Percentiles rank a stretch among this genome's conserved stretches.
Evolutionary conservation across 2,888 invertebrate species (phyloP).

Genomic region (Drosophila demipolita): DNA sequence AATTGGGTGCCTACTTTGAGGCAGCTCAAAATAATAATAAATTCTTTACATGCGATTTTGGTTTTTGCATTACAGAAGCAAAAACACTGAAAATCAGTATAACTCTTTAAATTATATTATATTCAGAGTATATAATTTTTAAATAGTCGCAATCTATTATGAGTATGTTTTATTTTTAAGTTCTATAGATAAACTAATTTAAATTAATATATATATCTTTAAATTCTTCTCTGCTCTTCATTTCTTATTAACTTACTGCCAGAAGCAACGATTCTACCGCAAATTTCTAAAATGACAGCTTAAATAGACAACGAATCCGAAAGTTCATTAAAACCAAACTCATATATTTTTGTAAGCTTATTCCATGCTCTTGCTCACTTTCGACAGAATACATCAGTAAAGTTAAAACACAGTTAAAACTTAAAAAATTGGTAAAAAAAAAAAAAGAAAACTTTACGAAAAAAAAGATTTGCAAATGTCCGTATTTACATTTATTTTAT

Average conservation of each 20-base stretch:
- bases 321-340: not conserved
- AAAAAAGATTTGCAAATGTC: slow-evolving; percentile 19
- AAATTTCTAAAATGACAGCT: not conserved
- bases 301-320: not conserved
- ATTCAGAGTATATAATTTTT: not conserved
- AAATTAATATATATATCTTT: not conserved
- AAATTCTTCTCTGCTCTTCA: not conserved
- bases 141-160: not conserved
- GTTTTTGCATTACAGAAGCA: not conserved
- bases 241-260: not conserved
- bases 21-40: slow-evolving; percentile 10
- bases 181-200: not conserved
- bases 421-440: not conserved
- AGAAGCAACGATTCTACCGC: not conserved
- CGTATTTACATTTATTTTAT: slow-evolving; percentile 69
- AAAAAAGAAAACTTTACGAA: not conserved
- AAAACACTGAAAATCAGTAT: not conserved
- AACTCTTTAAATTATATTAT: not conserved
- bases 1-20: slow-evolving; percentile 44
- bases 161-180: not conserved
- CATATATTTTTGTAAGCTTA: not conserved
- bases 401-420: not conserved
- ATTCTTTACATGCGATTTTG: not conserved
- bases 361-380: not conserved
- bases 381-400: not conserved